phyloP scores from a whole-genome alignment of 1,140 invertebrate species.

The Plodia interpunctella region DNA sequence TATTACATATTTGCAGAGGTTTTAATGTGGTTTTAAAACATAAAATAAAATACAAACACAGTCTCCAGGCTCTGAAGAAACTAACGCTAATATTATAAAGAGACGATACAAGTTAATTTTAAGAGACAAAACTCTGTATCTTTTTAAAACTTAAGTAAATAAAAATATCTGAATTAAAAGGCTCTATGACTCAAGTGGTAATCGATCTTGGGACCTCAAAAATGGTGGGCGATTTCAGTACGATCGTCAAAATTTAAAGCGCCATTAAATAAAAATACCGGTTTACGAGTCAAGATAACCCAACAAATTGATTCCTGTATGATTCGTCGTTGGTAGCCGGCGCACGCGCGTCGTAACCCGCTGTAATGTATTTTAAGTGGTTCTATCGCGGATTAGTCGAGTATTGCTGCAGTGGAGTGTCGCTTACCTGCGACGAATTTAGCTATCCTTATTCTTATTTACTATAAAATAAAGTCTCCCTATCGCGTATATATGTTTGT shows the following conservation, averaged over 20 bases:
- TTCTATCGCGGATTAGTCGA: constrained; percentile 41
- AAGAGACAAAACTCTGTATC: too few relatives aligned
- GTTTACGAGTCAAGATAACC: constrained; percentile 19
- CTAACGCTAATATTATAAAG: too few relatives aligned
- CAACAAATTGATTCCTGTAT: constrained; percentile 36
- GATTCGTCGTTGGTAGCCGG: constrained; percentile 31
- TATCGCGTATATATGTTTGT: too few relatives aligned
- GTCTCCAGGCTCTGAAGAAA: too few relatives aligned
- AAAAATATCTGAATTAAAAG: too few relatives aligned
- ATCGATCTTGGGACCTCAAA: too few relatives aligned
- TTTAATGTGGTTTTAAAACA: background rate
- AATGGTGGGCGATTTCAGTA: too few relatives aligned
- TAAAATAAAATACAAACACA: too few relatives aligned
- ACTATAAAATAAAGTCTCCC: too few relatives aligned
- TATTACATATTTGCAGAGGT: background rate
- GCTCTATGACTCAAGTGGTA: too few relatives aligned
- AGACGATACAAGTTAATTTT: too few relatives aligned
- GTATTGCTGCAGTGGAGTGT: constrained; percentile 26
- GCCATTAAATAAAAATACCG: constrained; percentile 11
- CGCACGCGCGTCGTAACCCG: constrained; percentile 34
- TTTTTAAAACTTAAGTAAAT: too few relatives aligned
- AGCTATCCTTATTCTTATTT: background rate
- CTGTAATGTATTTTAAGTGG: constrained; percentile 48
- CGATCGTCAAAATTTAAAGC: background rate
- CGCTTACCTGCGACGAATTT: constrained; percentile 17